Evolutionary conservation across 1,140 invertebrate genomes (phyloP).

Genomic region (Panonychus citri): DNA sequence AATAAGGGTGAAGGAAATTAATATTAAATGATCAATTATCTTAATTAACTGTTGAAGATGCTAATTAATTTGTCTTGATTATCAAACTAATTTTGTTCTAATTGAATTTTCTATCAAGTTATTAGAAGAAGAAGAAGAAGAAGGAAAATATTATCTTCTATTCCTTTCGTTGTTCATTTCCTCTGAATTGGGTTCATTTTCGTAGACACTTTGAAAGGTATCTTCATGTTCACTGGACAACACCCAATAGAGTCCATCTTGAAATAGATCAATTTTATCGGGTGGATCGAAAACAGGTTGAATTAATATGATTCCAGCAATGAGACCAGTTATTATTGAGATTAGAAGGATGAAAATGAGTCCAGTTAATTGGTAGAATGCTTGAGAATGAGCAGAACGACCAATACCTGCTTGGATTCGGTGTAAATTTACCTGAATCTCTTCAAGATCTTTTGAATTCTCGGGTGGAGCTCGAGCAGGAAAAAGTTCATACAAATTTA

Average conservation of each 20-base stretch:
- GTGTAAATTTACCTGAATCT: slow-evolving; percentile 14
- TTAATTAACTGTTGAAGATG: no score
- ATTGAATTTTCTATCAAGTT: no score
- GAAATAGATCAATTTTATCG: slow-evolving; percentile 16
- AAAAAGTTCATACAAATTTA: slow-evolving; percentile 26
- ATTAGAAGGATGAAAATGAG: slow-evolving; percentile 41
- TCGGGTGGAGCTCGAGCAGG: slow-evolving; percentile 26
- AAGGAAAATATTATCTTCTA: no score
- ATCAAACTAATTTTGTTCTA: no score
- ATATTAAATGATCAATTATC: no score
- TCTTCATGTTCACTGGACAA: slow-evolving; percentile 17
- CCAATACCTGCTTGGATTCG: slow-evolving; percentile 28
- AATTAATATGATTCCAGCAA: slow-evolving; percentile 41
- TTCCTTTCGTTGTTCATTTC: no score
- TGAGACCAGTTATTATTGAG: slow-evolving; percentile 43
- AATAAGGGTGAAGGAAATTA: no score
- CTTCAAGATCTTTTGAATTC: slow-evolving; percentile 19
- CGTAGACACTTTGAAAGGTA: no score
- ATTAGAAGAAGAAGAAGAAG: no score
- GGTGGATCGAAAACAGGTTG: slow-evolving; percentile 14
- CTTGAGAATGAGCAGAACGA: slow-evolving; percentile 41
- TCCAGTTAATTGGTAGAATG: slow-evolving; percentile 47
- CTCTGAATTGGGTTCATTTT: no score
- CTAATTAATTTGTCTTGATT: no score
- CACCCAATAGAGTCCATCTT: slow-evolving; percentile 19